Base-by-base conservation (phyloP, 1,140 invertebrate species). In the Drosophila ogumai region DNA sequence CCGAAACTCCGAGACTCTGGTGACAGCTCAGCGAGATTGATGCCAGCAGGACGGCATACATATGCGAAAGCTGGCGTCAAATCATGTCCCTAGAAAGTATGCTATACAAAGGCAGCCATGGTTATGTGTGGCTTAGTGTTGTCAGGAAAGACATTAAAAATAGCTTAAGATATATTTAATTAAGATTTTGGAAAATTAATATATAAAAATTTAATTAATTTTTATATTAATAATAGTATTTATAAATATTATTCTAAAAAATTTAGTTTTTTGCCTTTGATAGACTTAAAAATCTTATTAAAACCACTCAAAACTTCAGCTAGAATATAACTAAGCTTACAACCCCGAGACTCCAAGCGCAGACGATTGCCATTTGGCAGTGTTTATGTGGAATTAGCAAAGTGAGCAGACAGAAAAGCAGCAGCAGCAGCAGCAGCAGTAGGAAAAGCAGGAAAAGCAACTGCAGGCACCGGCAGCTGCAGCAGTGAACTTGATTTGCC, bases 401-500 rank as follows among this genome's bases (percentile, higher is more conserved):
- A 81, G 61, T 66, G 78, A 72, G 52, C 68, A 72, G 68, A 72
- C 68, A 47, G 66, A 31, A 38, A 86, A 50, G 66, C 44, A 75
- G 76, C 38, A 59, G 57, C 28, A 50, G 17, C n/a, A 44, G 46
- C 25, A 31, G 19, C 17, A 3, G 13, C 46, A 47, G 46, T 49
- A 28, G 47, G 25, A 50, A 50, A 36, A 55, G 47, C 32, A 25
- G 50, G 50, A 57, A 46, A n/a, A 56, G 59, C 44, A 38, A 66
- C 58, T 64, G 79, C 52, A 52, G 38, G 22, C 44, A 54, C 52
- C 46, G 38, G 31, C 44, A 54, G 50, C 34, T 66, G 56, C 49
- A 69, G 67, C 84, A 72, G 77, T 91, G 85, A 91, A 91, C 90
- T 91, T 91, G 90, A 91, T 91, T 90, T 91, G 90, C 90, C 90